A percentile compares a stretch with the other conserved stretches of the same genome.
Evolutionary conservation across 2,113 vertebrate genomes (phyloP).

Genomic region (Ancistrus triradiatus): DNA sequence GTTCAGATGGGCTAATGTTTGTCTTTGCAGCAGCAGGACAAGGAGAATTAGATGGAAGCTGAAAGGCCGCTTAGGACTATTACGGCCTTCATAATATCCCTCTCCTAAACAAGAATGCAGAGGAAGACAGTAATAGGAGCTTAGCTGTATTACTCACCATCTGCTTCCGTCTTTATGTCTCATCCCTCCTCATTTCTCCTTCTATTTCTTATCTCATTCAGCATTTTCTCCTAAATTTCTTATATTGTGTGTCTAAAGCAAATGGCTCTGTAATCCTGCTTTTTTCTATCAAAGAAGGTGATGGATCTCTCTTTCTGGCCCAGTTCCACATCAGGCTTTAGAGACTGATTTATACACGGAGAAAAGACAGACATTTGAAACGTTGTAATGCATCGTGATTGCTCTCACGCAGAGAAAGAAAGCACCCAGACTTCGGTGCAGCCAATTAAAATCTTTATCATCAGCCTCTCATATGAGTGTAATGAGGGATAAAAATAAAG

Average conservation of each 20-base stretch:
- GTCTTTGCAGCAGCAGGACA: constrained; percentile 52
- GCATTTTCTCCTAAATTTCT: constrained; percentile 15
- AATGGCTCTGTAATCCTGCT: constrained; percentile 4
- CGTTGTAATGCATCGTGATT: neutral
- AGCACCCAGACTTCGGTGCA: neutral
- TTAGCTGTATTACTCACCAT: constrained; percentile 54
- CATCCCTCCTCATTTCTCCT: constrained; percentile 21
- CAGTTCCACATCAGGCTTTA: neutral
- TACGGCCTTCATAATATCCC: constrained; percentile 58
- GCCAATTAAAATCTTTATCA: constrained; percentile 18
- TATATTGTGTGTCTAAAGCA: neutral
- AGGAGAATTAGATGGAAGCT: constrained; percentile 49
- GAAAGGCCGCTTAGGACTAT: constrained; percentile 57
- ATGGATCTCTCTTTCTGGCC: neutral
- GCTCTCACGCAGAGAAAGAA: neutral
- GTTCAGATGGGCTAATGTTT: constrained; percentile 43
- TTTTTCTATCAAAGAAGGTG: constrained; percentile 1
- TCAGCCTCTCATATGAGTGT: constrained; percentile 20
- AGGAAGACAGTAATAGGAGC: constrained; percentile 53
- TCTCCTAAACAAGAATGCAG: constrained; percentile 60
- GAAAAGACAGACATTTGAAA: constrained; percentile 2
- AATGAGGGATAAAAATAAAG: constrained; percentile 22
- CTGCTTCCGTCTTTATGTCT: constrained; percentile 39
- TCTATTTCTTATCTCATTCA: constrained; percentile 38
- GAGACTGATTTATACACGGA: neutral